phyloP scores from a whole-genome alignment of 1,140 invertebrate genomes.

The Tetraneura akinire region DNA sequence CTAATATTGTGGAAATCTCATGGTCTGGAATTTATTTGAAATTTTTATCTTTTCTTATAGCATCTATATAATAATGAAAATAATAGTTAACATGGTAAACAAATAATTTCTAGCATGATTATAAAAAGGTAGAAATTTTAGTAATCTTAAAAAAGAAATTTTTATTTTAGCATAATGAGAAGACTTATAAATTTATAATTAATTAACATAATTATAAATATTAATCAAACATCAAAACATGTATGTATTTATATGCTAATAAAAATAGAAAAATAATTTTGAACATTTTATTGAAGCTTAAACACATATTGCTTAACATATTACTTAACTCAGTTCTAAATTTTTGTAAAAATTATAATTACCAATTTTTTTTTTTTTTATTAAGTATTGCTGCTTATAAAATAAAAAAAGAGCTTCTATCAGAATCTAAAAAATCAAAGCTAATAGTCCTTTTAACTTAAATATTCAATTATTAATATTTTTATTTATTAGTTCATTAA shows the following conservation, averaged over 20 bases:
- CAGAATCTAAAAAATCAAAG: not conserved
- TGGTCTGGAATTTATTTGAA: not conserved
- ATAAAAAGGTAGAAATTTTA: no score
- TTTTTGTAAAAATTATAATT: no score
- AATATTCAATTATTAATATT: not conserved
- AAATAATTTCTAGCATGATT: not conserved
- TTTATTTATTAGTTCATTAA: not conserved
- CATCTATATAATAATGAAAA: not conserved
- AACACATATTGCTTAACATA: no score
- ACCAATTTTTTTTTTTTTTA: no score
- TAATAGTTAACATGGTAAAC: not conserved
- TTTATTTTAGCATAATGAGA: not conserved
- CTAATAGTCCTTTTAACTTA: not conserved
- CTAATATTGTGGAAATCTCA: not conserved
- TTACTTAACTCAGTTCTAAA: no score
- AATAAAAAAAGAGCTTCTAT: not conserved
- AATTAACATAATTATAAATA: no score
- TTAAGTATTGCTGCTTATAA: not conserved
- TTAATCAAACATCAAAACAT: no score
- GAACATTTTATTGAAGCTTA: no score
- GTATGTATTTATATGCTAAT: no score
- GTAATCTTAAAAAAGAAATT: no score
- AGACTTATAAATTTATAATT: no score
- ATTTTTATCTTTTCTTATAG: constrained; percentile 3
- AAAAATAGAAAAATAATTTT: no score